Percentiles rank a stretch among this genome's conserved stretches.
phyloP scores from a whole-genome alignment of 2,113 vertebrate species.

The Chinchilla lanigera region DNA sequence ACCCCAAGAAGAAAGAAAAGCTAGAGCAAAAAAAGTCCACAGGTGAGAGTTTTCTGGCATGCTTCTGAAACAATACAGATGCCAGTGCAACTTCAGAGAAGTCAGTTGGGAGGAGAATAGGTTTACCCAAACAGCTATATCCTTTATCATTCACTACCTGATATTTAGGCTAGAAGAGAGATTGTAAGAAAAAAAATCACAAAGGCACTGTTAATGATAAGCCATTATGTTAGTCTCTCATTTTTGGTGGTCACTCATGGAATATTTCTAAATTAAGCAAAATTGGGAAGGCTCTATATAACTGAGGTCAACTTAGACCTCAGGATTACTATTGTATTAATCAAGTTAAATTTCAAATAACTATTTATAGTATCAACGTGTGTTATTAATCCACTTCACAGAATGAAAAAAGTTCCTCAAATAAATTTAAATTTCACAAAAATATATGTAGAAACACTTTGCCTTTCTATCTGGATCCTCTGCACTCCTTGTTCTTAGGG shows the following conservation, averaged over 20 bases:
- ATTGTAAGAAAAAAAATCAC: neutral
- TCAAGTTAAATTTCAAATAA: constrained; percentile 12
- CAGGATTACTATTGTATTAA: neutral
- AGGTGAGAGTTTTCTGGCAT: neutral
- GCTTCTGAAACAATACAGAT: neutral
- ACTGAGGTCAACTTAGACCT: neutral
- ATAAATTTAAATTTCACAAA: constrained; percentile 48
- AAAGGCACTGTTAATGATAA: neutral
- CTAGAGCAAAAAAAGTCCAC: neutral
- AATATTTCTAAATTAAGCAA: constrained; percentile 3
- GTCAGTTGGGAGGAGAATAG: neutral
- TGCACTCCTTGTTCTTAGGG: neutral
- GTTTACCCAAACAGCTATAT: neutral
- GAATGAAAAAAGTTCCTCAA: neutral
- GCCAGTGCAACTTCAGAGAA: neutral
- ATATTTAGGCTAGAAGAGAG: neutral
- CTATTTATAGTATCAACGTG: neutral
- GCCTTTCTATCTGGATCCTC: neutral
- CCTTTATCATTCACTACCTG: neutral
- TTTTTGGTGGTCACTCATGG: neutral
- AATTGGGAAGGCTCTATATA: neutral
- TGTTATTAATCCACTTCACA: neutral
- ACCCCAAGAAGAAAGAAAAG: neutral
- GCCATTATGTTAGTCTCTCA: neutral
- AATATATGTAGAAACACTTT: neutral